Percentiles rank a stretch among this genome's conserved stretches.
Evolutionary conservation across 2,113 vertebrate genomes (phyloP).

Genomic region (Silurus glanis): DNA sequence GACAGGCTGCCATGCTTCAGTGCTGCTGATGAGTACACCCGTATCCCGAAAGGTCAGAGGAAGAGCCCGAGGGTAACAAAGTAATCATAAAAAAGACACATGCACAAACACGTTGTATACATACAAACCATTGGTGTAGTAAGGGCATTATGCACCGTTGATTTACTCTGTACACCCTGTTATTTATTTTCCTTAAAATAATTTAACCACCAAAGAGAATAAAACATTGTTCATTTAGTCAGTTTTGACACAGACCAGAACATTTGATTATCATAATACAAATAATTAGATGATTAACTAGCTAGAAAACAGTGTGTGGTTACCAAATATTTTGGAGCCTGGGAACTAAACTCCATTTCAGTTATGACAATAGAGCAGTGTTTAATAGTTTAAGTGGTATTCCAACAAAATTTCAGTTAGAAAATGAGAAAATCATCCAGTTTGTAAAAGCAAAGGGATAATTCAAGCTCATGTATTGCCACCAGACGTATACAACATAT

Average conservation of each 20-base stretch:
- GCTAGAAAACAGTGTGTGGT: neutral
- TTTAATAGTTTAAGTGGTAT: neutral
- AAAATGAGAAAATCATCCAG: neutral
- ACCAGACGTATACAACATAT: neutral
- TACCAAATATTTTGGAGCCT: neutral
- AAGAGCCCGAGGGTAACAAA: constrained; percentile 45
- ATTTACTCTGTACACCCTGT: neutral
- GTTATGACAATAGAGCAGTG: neutral
- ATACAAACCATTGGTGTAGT: constrained; percentile 2
- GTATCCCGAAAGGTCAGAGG: constrained; percentile 69
- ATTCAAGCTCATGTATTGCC: neutral
- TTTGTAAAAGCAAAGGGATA: neutral
- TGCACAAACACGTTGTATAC: constrained; percentile 24
- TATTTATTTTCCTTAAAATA: neutral
- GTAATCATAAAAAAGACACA: constrained; percentile 37
- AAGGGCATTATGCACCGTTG: neutral
- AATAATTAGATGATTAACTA: neutral
- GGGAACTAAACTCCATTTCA: neutral
- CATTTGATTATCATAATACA: too few species aligned
- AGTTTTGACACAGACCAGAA: neutral
- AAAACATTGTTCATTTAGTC: neutral
- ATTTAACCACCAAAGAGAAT: neutral
- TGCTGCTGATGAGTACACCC: constrained; percentile 63
- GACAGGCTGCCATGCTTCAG: constrained; percentile 60
- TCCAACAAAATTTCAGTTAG: neutral